Percentiles rank a stretch among this genome's conserved stretches.
Conservation (phyloP, 2,797 vertebrate species). For the Sitta carolinensis region DNA sequence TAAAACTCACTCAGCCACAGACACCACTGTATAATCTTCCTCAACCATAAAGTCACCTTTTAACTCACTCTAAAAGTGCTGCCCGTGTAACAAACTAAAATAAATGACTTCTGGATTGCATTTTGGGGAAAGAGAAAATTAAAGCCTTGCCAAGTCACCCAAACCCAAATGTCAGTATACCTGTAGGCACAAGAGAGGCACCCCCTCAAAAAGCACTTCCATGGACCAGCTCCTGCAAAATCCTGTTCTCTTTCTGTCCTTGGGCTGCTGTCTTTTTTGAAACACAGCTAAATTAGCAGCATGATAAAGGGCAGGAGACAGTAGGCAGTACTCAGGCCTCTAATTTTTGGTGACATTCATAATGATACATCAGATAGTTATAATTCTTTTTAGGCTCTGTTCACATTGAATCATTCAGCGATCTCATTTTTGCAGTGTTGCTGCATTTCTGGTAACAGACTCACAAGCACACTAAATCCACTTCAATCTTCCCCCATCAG, state of each 20-base stretch:
- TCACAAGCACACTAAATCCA: background rate
- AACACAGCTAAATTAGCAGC: background rate
- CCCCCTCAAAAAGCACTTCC: background rate
- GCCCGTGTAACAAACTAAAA: background rate
- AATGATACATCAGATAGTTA: background rate
- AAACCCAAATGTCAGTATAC: background rate
- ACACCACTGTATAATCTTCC: background rate
- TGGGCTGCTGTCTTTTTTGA: background rate
- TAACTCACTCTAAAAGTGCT: background rate
- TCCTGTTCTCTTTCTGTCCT: background rate
- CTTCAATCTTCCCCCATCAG: background rate
- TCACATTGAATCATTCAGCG: background rate
- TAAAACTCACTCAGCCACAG: conserved; percentile 8
- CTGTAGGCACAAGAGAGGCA: background rate
- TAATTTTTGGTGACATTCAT: background rate
- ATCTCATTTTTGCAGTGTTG: background rate
- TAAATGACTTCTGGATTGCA: background rate
- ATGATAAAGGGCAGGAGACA: background rate
- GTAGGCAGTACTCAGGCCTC: background rate
- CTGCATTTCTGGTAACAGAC: background rate
- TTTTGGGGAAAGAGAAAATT: background rate
- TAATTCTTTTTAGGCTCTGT: background rate
- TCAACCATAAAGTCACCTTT: background rate
- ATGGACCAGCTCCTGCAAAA: background rate
- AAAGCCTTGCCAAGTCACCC: background rate